Base-by-base conservation (phyloP, 2,113 vertebrate species). In the Aegypius monachus region DNA sequence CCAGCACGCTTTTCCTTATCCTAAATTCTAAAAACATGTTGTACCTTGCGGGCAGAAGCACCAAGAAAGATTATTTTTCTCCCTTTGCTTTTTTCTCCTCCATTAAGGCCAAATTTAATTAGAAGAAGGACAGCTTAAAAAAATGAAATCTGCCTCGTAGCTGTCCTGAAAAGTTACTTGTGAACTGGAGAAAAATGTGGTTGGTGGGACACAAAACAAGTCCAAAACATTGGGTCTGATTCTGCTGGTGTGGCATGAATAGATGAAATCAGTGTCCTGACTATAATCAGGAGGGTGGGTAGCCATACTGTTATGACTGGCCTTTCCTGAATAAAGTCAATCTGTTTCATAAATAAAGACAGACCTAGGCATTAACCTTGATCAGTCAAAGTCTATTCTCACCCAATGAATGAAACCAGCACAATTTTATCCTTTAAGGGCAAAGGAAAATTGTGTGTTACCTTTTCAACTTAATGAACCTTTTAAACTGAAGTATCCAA, bases 1-100 rank as follows among this genome's bases (percentile, higher is more conserved):
- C 81, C 82, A 96, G 63, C 62, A 82, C 2, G 9, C 13, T 59
- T 86, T 97, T 95, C 50, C 84, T 86, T 79, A 47, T 21, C 42
- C 29, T 73, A 90, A 81, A 88, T 93, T 86, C 52, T 87, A 73
- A 95, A 96, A 96, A 86, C 29, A 19, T 58, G 50, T 93, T 95
- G 83, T 59, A 91, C 62, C 45, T 96, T 90, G 31, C 3, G 36
- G 81, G 75, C 48, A 95, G 81, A 94, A 95, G 31, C 21, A 88
- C 15, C 21, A 77, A 29, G 36, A 72, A 72, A 86, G 10, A 88
- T 40, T 81, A 8, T 38, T 86, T 96, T 81, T 82, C 26, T 75
- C 12, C 8, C 17, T 65, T 77, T 71, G 56, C 7, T 70, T 78
- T 94, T 87, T 83, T 34, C 36, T 86, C 3, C 10, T 40, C 12